phyloP scores from a whole-genome alignment of 1,140 invertebrate genomes.

The Sycophila sp. region DNA sequence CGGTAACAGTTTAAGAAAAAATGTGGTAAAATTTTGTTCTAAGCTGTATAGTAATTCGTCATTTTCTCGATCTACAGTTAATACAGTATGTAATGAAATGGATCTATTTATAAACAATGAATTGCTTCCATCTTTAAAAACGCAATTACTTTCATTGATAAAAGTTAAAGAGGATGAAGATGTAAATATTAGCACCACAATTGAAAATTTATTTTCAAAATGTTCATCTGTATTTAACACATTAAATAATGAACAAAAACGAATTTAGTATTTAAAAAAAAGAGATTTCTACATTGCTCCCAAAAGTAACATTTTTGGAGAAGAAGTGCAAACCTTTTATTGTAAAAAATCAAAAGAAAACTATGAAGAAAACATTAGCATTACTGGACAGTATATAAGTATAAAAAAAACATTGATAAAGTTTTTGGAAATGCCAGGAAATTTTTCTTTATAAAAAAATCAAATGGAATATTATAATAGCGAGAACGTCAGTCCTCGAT shows the following conservation, averaged over 20 bases:
- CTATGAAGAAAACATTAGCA: conserved; percentile 22
- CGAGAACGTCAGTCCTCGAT: not conserved
- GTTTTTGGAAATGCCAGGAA: conserved; percentile 32
- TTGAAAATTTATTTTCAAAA: not conserved
- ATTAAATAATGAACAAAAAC: not conserved
- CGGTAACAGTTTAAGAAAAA: not conserved
- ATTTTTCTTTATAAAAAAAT: conserved; percentile 20
- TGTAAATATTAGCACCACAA: not conserved
- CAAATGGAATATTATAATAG: conserved; percentile 11
- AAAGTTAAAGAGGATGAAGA: not conserved
- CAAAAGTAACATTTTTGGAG: conserved; percentile 14
- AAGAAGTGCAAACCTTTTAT: conserved; percentile 11
- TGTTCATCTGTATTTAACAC: not conserved
- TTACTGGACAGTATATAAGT: conserved; percentile 20
- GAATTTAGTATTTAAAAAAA: not conserved
- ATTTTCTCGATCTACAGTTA: not conserved
- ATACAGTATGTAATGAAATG: not conserved
- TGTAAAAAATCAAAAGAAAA: not conserved
- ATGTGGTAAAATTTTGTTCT: not conserved
- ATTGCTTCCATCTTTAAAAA: not conserved
- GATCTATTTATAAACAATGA: not conserved
- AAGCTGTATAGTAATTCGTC: not conserved
- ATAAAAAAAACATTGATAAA: conserved; percentile 21
- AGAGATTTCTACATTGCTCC: not conserved
- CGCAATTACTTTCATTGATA: not conserved